Percentiles rank a stretch among this genome's conserved stretches.
Evolutionary conservation across 2,888 invertebrate genomes (phyloP).

Genomic region (Melanophora roralis): DNA sequence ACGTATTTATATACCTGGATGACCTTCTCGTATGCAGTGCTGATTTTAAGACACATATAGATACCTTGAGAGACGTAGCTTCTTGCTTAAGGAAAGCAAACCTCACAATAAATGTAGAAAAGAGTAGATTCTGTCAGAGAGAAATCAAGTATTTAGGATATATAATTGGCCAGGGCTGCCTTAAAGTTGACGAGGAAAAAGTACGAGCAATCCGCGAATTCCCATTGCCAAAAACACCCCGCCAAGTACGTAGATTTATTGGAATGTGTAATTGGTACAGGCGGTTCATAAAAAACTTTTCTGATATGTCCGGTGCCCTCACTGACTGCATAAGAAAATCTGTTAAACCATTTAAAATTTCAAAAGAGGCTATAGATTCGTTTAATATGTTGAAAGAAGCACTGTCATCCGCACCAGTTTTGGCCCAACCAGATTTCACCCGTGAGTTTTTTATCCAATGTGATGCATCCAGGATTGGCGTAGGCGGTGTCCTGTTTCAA

Average conservation of each 20-base stretch:
- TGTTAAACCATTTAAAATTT: neutral
- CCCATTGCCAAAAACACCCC: neutral
- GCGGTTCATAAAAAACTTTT: slow-evolving; percentile 10
- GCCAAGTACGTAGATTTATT: neutral
- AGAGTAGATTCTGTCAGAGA: neutral
- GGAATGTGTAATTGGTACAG: slow-evolving; percentile 1
- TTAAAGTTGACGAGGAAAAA: neutral
- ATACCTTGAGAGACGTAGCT: slow-evolving; percentile 3
- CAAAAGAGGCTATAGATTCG: neutral
- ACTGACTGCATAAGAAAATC: neutral
- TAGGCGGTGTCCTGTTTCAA: neutral
- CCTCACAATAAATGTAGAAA: neutral
- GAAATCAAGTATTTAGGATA: slow-evolving; percentile 20
- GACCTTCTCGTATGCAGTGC: slow-evolving; percentile 9
- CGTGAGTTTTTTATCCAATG: neutral
- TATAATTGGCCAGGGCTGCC: neutral
- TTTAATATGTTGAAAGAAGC: neutral
- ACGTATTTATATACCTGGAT: slow-evolving; percentile 16
- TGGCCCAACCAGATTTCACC: neutral
- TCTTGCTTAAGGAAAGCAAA: neutral
- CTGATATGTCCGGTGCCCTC: neutral
- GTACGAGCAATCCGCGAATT: neutral
- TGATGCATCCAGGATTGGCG: neutral
- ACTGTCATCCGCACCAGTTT: neutral
- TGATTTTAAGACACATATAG: slow-evolving; percentile 9